Conservation (phyloP, 2,888 invertebrate genomes). For the Toxonevra muliebris region DNA sequence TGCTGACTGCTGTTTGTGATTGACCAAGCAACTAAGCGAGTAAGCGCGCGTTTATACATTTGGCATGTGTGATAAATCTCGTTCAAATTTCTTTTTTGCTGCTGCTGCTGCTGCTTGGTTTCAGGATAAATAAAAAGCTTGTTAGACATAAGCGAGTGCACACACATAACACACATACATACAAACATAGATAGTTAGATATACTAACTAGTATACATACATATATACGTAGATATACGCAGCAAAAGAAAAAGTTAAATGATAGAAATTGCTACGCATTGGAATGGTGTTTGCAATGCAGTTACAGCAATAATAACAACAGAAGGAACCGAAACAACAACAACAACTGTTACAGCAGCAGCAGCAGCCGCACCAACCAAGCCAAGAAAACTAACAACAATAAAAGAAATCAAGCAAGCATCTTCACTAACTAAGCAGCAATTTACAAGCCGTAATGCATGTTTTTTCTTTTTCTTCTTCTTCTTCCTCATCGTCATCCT, state of each 20-base stretch:
- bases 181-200: conserved; percentile 6
- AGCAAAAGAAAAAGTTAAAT: conserved; percentile 34
- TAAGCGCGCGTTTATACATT: conserved; percentile 22
- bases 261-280: conserved; percentile 46
- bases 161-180: conserved; percentile 7
- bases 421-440: conserved; percentile 39
- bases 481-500: background rate
- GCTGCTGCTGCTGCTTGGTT: conserved; percentile 22
- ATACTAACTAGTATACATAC: conserved; percentile 12
- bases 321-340: conserved; percentile 13
- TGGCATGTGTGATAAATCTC: conserved; percentile 49
- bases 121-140: conserved; percentile 44
- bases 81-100: conserved; percentile 41
- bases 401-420: conserved; percentile 39
- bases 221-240: background rate
- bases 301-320: conserved; percentile 41
- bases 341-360: background rate
- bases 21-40: conserved; percentile 16
- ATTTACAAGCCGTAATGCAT: conserved; percentile 40
- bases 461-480: conserved; percentile 21
- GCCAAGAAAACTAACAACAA: conserved; percentile 29
- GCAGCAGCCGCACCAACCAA: conserved; percentile 15
- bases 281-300: conserved; percentile 49
- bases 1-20: conserved; percentile 31
- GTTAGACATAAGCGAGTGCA: conserved; percentile 40